Evolutionary conservation across 2,888 invertebrate genomes (phyloP), one percentile per base, ranked within the genome.

Genomic region (Frankliniella intonsa): DNA sequence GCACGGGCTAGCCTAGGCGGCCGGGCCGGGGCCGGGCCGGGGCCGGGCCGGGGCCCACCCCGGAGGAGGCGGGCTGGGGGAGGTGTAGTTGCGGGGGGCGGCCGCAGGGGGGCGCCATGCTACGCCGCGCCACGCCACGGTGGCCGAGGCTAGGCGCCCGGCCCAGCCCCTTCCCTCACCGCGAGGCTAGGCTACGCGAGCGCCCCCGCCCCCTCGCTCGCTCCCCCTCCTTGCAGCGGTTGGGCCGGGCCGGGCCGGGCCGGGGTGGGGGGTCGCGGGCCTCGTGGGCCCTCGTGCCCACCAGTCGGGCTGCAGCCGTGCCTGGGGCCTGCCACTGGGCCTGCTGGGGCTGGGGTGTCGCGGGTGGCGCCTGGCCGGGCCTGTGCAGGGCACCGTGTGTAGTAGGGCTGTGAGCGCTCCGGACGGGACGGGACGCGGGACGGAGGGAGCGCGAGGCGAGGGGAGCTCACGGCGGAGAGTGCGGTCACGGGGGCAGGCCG

Each of bases 271-370:
- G 62, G 62, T 5, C 38, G 38, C n/a, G 38, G 38, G 38, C 38
- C 38, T 38, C 38, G 38, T 38, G 38, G 38, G 38, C 38, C 38
- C 38, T 38, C 38, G 38, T 38, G 38, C 38, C 69, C 12, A 76
- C 25, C 69, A 76, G 69, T 76, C 69, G 69, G 69, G 69, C 69
- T 76, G 69, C 69, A 76, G 69, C 69, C 69, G 69, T 76, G 69
- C 69, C 69, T 76, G 69, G 22, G 69, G 55, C 69, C 62, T 17
- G 62, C 38, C 38, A 38, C 62, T 62, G 62, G 17, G 62, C 62
- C 17, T 7, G 62, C 62, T 62, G 62, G 7, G 62, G 62, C 14
- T n/a, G 17, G 14, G 1, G 55, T 3, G 55, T 11, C 17, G 62
- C 62, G 62, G n/a, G 62, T 17, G 55, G 55, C 55, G 17, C 14